Conservation (phyloP, 2,113 vertebrate genomes). For the Thalassoma bifasciatum region DNA sequence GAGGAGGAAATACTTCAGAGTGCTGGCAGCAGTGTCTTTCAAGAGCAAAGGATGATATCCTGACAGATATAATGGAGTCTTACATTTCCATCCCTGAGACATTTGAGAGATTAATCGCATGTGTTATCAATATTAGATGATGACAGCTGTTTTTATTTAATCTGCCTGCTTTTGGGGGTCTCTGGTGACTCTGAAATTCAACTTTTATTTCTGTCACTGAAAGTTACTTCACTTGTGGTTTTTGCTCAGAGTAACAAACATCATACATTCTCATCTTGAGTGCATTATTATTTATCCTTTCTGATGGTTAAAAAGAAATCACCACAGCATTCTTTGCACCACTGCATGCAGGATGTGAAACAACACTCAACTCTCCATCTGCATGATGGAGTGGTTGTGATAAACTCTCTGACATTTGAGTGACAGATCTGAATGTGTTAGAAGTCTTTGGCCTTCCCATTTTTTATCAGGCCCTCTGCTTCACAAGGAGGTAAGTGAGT, state of each 20-base stretch:
- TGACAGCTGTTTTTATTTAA: slow-evolving; percentile 18
- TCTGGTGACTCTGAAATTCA: slow-evolving; percentile 21
- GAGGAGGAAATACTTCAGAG: slow-evolving; percentile 39
- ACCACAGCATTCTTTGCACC: slow-evolving; percentile 14
- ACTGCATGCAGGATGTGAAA: slow-evolving; percentile 24
- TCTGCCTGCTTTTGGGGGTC: slow-evolving; percentile 2
- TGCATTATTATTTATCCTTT: slow-evolving; percentile 31
- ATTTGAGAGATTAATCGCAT: slow-evolving; percentile 4
- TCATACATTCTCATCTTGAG: slow-evolving; percentile 37
- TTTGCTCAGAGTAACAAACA: slow-evolving; percentile 29
- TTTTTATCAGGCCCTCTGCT: slow-evolving; percentile 22
- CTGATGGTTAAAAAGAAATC: neutral
- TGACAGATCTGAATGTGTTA: slow-evolving; percentile 17
- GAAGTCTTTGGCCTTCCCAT: slow-evolving; percentile 1
- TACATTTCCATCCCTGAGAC: slow-evolving; percentile 19
- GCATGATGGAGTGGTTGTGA: slow-evolving; percentile 20
- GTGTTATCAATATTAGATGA: slow-evolving; percentile 12
- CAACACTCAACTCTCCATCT: neutral
- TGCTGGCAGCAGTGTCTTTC: slow-evolving; percentile 8
- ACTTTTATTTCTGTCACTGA: slow-evolving; percentile 23
- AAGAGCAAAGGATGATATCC: slow-evolving; percentile 1
- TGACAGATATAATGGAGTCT: slow-evolving; percentile 1
- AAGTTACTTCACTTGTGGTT: slow-evolving; percentile 27
- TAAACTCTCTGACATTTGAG: slow-evolving; percentile 23
- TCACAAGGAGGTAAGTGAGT: slow-evolving; percentile 28